Base-by-base conservation (phyloP, 2,888 invertebrate genomes). In the Eupithecia pulchellata region DNA sequence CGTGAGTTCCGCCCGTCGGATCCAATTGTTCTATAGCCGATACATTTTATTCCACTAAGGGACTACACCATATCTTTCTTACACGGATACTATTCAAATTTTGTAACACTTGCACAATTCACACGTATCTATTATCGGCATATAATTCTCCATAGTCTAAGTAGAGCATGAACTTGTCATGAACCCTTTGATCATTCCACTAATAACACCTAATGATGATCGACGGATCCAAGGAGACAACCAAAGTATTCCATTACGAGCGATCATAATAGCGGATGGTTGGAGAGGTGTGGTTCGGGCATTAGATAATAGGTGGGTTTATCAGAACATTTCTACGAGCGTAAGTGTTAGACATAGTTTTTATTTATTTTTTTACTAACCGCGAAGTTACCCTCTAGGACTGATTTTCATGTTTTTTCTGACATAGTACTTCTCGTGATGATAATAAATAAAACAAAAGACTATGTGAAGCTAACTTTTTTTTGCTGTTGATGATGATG, bases 201-300 rank as follows among this genome's bases (percentile, higher is more conserved):
- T 82, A 82, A 82, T 85, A 84, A 81, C 78, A 76, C 78, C 75
- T 85, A 86, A 86, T 87, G 82, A 82, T 85, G 87, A 87, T 86
- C 86, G 86, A 86, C 84, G 77, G 77, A 81, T 78, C 79, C 79
- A 80, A 81, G 82, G 77, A 66, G 84, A 82, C 84, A 83, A 82
- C 85, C 81, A 80, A 82, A 84, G 82, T 84, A 82, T 82, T 80
- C 79, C 83, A 84, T 86, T 85, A 86, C 39, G 66, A 52, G 39
- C 60, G 39, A 66, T 57, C 69, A 64, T 72, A 64, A 67, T 69
- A 39, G 67, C 13, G 64, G 62, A 66, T 61, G 62, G 57, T 47
- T 30, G 17, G 47, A n/a, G 17, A 69, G 72, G 69, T 66, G 69
- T 69, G 69, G 72, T 64, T 27, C 27, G 25, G 57, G 20, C 52